A percentile compares a stretch with the other conserved stretches of the same genome.
Conservation (phyloP, 2,113 vertebrate genomes). For the Oriolus oriolus region DNA sequence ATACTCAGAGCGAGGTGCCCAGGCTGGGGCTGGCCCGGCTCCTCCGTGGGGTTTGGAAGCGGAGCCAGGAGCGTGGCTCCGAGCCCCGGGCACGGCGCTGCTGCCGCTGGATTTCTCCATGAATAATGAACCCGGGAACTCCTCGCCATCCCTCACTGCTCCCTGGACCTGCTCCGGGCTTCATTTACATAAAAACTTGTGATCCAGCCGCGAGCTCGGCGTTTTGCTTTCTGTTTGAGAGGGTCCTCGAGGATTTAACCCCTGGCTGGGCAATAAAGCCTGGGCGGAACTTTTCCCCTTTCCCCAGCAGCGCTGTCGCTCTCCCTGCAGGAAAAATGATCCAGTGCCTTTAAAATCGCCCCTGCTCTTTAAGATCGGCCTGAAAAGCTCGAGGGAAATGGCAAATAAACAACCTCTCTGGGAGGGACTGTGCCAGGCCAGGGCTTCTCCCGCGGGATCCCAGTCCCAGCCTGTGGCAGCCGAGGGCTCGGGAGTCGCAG, state of each 20-base stretch:
- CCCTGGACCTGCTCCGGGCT: not conserved
- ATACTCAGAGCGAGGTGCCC: rapidly evolving
- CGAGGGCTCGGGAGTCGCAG: rapidly evolving
- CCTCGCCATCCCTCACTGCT: not conserved
- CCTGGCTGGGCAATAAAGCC: not conserved
- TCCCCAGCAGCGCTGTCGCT: not conserved
- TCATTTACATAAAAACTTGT: not conserved
- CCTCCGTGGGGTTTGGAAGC: rapidly evolving
- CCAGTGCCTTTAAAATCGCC: not conserved
- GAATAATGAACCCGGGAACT: not conserved
- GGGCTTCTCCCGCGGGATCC: not conserved
- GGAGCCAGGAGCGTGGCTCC: rapidly evolving
- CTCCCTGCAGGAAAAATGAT: not conserved
- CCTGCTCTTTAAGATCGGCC: not conserved
- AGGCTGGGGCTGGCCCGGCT: not conserved
- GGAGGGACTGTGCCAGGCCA: not conserved
- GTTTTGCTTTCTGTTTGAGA: not conserved
- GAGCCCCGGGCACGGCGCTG: not conserved
- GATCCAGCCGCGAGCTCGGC: not conserved
- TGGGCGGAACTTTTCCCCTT: not conserved
- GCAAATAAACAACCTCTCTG: rapidly evolving
- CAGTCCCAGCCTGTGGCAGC: rapidly evolving
- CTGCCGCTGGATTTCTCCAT: not conserved
- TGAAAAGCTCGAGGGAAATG: not conserved
- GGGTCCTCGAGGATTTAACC: not conserved